A percentile compares a stretch with the other conserved stretches of the same genome.
phyloP scores from a whole-genome alignment of 2,888 invertebrate genomes.

The Cantharis nigra region DNA sequence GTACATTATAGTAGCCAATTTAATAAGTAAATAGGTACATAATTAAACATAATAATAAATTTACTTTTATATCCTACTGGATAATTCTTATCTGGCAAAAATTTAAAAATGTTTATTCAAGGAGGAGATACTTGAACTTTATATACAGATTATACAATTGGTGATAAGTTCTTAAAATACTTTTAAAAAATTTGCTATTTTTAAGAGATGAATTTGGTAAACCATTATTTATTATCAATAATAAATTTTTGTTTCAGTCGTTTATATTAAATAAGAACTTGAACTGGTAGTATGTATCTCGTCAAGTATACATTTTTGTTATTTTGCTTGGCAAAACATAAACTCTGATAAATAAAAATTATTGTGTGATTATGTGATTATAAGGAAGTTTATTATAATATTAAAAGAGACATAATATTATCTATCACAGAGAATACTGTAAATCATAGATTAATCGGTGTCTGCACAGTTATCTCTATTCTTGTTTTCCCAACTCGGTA shows the following conservation, averaged over 20 bases:
- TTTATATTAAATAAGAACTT: too few species aligned
- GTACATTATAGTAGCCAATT: neutral
- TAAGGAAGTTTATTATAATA: neutral
- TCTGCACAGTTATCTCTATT: neutral
- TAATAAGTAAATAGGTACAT: neutral
- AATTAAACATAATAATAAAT: neutral
- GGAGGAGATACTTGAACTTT: neutral
- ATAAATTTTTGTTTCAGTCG: too few species aligned
- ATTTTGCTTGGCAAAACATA: neutral
- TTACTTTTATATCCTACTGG: neutral
- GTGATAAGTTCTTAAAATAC: too few species aligned
- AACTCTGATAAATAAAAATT: neutral
- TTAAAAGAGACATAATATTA: neutral
- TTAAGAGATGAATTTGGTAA: too few species aligned
- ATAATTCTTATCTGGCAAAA: neutral
- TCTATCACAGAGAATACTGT: neutral
- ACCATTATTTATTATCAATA: too few species aligned
- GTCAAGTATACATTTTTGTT: too few species aligned
- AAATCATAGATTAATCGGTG: neutral
- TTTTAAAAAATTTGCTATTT: too few species aligned
- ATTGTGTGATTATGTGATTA: too few species aligned
- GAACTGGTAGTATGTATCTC: too few species aligned
- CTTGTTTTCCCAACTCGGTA: neutral
- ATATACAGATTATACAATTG: too few species aligned
- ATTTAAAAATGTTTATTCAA: neutral